Evolutionary conservation across 2,797 vertebrate species (phyloP).

Genomic region (Salarias fasciatus): DNA sequence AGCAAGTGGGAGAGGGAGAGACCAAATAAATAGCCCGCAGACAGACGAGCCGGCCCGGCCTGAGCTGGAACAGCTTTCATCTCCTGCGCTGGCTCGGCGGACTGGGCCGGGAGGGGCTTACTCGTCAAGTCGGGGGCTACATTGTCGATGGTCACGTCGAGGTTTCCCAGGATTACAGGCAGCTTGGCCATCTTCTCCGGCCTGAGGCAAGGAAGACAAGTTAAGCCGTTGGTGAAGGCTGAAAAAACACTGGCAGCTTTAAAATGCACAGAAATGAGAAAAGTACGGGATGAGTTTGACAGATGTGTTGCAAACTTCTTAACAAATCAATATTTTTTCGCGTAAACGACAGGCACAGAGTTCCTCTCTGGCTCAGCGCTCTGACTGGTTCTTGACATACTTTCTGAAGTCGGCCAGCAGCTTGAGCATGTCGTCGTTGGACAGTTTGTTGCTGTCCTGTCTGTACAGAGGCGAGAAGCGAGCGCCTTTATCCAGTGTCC

Average conservation of each 20-base stretch:
- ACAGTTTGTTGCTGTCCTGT: conserved; percentile 96
- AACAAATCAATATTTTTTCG: conserved; percentile 16
- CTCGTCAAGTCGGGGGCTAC: conserved; percentile 93
- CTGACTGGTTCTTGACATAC: conserved; percentile 87
- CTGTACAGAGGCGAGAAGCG: conserved; percentile 95
- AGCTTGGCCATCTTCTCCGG: conserved; percentile 98
- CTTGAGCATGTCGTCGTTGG: conserved; percentile 97
- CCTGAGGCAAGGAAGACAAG: conserved; percentile 69
- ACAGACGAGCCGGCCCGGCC: conserved; percentile 27
- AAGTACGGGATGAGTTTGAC: conserved; percentile 26
- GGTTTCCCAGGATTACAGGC: conserved; percentile 96
- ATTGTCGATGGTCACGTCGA: conserved; percentile 94
- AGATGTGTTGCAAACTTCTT: conserved; percentile 55
- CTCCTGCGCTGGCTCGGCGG: conserved; percentile 20
- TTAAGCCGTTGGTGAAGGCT: conserved; percentile 47
- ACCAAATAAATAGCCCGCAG: conserved; percentile 54
- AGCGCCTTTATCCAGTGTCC: conserved; percentile 92
- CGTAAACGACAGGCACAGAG: conserved; percentile 33
- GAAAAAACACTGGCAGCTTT: conserved; percentile 28
- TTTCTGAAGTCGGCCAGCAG: conserved; percentile 96
- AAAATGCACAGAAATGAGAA: conserved; percentile 22
- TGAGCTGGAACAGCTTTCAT: conserved; percentile 37
- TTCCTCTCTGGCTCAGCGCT: conserved; percentile 40
- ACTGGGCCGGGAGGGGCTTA: conserved; percentile 77
- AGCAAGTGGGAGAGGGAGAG: conserved; percentile 40